These are phyloP conservation scores for Crypturellus tataupa DNA, from an alignment of 2,797 vertebrate genomes.

Conservation along the genomic window DNA sequence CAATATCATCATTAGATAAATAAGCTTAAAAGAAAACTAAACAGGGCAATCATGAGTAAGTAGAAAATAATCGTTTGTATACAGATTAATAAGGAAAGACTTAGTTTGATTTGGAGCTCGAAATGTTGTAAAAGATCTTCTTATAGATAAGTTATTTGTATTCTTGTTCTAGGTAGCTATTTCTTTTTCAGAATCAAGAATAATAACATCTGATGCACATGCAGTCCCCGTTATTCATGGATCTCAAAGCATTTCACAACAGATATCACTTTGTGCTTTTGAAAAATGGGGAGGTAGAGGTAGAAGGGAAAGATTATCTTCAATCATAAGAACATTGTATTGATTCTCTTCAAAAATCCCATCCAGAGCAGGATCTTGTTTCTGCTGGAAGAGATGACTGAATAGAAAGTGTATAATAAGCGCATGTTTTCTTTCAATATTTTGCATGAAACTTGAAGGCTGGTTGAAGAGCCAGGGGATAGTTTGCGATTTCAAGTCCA, in stretches of 20 bases:
- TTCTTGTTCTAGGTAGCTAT: background rate
- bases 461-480: background rate
- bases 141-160: background rate
- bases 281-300: background rate
- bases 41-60: background rate
- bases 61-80: background rate
- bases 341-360: background rate
- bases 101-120: background rate
- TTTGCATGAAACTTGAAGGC: background rate
- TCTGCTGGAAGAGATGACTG: background rate
- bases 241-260: background rate
- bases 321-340: background rate
- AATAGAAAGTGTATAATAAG: background rate
- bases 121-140: background rate
- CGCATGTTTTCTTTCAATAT: background rate
- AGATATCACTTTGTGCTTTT: background rate
- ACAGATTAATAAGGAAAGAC: background rate
- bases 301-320: background rate
- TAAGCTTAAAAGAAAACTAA: background rate
- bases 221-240: background rate
- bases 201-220: background rate
- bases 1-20: background rate
- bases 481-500: background rate
- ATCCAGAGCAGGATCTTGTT: fast-evolving
- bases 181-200: background rate